These are phyloP conservation scores for Hedychridium roseum DNA, from an alignment of 2,888 invertebrate genomes.

Conservation along the genomic window DNA sequence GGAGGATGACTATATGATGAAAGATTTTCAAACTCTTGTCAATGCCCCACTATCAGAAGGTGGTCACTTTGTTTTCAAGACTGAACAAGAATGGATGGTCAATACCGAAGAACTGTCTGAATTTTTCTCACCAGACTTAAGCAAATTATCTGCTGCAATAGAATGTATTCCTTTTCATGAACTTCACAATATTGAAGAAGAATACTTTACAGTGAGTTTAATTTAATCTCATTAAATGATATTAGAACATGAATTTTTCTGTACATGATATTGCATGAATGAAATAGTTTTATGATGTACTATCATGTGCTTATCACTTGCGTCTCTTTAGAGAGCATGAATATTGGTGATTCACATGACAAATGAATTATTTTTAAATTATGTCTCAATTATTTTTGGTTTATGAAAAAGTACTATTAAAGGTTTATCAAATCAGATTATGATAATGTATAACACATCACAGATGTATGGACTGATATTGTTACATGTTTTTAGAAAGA, in stretches of 20 bases:
- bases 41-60: conserved; percentile 58
- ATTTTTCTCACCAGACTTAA: conserved; percentile 63
- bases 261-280: neutral
- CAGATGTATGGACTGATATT: neutral
- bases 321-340: neutral
- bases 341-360: too few species aligned
- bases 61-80: conserved; percentile 61
- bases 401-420: too few species aligned
- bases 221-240: neutral
- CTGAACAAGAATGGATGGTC: conserved; percentile 64
- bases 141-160: conserved; percentile 60
- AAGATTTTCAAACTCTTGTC: conserved; percentile 59
- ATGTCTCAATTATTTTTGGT: too few species aligned
- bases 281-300: neutral
- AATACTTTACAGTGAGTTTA: conserved; percentile 59
- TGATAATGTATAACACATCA: neutral
- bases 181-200: conserved; percentile 58
- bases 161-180: conserved; percentile 65
- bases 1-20: conserved; percentile 14
- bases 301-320: too few species aligned
- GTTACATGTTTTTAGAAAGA: conserved; percentile 39
- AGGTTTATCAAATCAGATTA: neutral
- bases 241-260: neutral
- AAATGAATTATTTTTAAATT: too few species aligned
- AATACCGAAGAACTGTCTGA: conserved; percentile 56